phyloP scores from a whole-genome alignment of 2,888 invertebrate genomes.

The Hirtodrosophila duncani region DNA sequence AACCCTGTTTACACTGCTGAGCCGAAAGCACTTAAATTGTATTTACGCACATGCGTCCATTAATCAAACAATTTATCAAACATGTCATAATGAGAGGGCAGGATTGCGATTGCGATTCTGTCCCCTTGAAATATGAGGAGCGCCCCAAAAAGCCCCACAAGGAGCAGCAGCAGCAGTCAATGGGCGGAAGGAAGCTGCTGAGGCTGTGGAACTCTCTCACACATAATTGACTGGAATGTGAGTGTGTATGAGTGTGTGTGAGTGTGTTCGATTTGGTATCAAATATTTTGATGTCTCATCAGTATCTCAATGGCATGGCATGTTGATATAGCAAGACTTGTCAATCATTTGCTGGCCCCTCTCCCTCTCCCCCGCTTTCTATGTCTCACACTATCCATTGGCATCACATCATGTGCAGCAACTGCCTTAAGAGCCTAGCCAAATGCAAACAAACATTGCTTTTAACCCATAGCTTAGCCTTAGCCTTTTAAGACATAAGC shows the following conservation, averaged over 20 bases:
- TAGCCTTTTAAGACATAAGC: conserved; percentile 34
- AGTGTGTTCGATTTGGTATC: conserved; percentile 30
- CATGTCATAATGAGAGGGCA: conserved; percentile 43
- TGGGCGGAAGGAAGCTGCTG: too few relatives aligned
- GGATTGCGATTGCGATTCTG: not conserved
- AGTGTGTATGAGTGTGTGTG: conserved; percentile 8
- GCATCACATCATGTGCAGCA: conserved; percentile 40
- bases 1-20: too few relatives aligned
- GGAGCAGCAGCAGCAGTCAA: too few relatives aligned
- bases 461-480: conserved; percentile 27
- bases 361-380: too few relatives aligned
- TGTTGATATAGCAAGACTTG: conserved; percentile 41
- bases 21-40: conserved; percentile 54
- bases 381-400: conserved; percentile 4
- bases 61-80: conserved; percentile 72
- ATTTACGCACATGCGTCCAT: conserved; percentile 61
- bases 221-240: too few relatives aligned
- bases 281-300: conserved; percentile 23
- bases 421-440: conserved; percentile 38
- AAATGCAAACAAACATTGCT: conserved; percentile 38
- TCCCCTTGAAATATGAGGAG: conserved; percentile 3
- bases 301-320: conserved; percentile 20
- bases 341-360: too few relatives aligned
- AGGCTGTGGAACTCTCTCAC: too few relatives aligned
- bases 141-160: too few relatives aligned